Conservation (phyloP, 2,113 vertebrate genomes). For the Phaetusa simplex region DNA sequence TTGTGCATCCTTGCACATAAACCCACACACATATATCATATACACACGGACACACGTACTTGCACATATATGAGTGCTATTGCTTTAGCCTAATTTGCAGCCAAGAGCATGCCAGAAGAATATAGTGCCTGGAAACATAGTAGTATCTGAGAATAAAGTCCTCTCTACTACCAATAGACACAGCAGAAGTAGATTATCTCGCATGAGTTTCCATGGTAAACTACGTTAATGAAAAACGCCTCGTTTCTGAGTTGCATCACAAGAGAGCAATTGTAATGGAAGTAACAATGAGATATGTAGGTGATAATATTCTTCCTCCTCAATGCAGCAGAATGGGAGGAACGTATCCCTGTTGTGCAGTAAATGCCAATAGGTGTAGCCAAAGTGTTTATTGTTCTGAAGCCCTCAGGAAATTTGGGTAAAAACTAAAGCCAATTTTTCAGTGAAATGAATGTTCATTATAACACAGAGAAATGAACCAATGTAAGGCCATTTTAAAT, state of each 20-base stretch:
- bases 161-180: background rate
- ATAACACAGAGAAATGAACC: constrained; percentile 56
- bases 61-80: background rate
- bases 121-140: constrained; percentile 14
- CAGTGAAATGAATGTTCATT: constrained; percentile 66
- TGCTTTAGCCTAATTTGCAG: constrained; percentile 1
- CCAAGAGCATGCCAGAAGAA: constrained; percentile 6
- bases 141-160: background rate
- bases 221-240: constrained; percentile 64
- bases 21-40: accelerated
- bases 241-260: constrained; percentile 64
- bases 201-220: constrained; percentile 68
- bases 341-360: constrained; percentile 34
- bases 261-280: constrained; percentile 64
- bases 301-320: constrained; percentile 55
- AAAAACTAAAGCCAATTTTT: constrained; percentile 62
- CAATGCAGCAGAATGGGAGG: constrained; percentile 27
- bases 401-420: constrained; percentile 66
- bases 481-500: constrained; percentile 73
- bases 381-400: constrained; percentile 47
- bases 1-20: accelerated
- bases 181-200: constrained; percentile 36
- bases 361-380: constrained; percentile 33
- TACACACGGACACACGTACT: background rate
- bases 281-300: constrained; percentile 64